Evolutionary conservation across 2,888 invertebrate species (phyloP), one percentile per base, ranked within the genome.

Genomic region (Andricus quercusramuli): DNA sequence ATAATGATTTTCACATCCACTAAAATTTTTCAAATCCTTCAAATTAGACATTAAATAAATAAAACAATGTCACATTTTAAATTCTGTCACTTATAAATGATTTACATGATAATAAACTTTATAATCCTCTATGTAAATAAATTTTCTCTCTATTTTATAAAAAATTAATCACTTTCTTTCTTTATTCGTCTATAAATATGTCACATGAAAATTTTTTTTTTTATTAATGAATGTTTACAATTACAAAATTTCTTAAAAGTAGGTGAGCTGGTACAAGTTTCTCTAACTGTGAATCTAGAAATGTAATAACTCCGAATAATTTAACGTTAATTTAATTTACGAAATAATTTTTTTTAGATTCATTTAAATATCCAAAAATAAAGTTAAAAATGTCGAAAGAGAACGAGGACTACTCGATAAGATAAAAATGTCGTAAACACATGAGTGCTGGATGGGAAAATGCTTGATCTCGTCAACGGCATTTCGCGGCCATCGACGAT

Each of bases 401-500:
- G 74, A 74, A 51, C 51, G 56, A 74, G n/a, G 74, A 56, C 32
- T 37, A 66, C 8, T 25, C 44, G 44, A 79, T 68, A n/a, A 77
- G 47, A 51, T 80, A 22, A 22, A 77, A 25, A 65, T 32, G 32
- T 59, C 20, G 17, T 25, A 11, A 64, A 62, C 20, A 65, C 59
- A 41, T 77, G 41, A 74, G 77, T 78, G 22, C 67, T 59, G 77
- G 62, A 56, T 65, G 56, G 47, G n/a, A 84, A 77, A 80, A 91
- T 91, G 91, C 84, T 90, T 82, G 89, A 89, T 56, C 86, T 90
- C 68, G 86, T 89, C 67, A 87, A 83, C 80, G 90, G 89, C 76
- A 90, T 90, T 79, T 90, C 90, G 68, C 90, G 91, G 91, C 90
- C 90, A 41, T 81, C 85, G 56, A 86, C 86, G 78, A 88, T 86